Base-by-base conservation (phyloP, 2,888 invertebrate genomes). In the Anticlea derivata region DNA sequence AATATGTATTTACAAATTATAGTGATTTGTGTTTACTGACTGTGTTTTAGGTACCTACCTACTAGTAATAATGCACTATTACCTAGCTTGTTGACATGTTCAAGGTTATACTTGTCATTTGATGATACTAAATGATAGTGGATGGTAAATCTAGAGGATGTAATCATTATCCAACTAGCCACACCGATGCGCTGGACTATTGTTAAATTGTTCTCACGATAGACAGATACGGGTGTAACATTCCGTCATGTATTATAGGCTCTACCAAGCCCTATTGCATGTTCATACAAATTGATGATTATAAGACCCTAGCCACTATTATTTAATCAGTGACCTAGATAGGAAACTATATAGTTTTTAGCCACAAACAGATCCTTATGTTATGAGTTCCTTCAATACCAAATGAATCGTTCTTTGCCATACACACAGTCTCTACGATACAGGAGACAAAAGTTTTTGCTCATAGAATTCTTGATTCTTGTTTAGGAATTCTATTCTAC, bases 121-220 rank as follows among this genome's bases (percentile, higher is more conserved):
- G 27, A 47, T 55, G 34, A 52, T 43, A 58, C 41, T 45, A 43
- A 37, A 38, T 43, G 50, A 55, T 58, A 51, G 39, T 40, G 43
- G 33, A 41, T 40, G 31, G 39, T 55, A 65, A 59, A 58, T 17
- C 53, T 60, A 66, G 58, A 82, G 83, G 84, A 86, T 78, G 79
- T 63, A 60, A 64, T 75, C 76, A 83, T 85, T 82, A 84, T 79
- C 74, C 78, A 78, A 81, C 78, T 73, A 77, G 59, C 50, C 52
- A 55, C 51, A 58, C 52, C 43, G 63, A 64, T 56, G 61, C 61
- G 55, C 60, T 59, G 61, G 62, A 55, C 69, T 65, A 81, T 80
- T 83, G 79, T 80, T 76, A 62, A 66, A 75, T 70, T 70, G 69
- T 78, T 72, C 67, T 71, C 71, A 70, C 66, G 63, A 44, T 48